A percentile compares a stretch with the other conserved stretches of the same genome.
These are phyloP conservation scores for Aplysina aerophoba DNA, from an alignment of 37 sponge, comb jelly and placozoan species.

Conservation along the genomic window DNA sequence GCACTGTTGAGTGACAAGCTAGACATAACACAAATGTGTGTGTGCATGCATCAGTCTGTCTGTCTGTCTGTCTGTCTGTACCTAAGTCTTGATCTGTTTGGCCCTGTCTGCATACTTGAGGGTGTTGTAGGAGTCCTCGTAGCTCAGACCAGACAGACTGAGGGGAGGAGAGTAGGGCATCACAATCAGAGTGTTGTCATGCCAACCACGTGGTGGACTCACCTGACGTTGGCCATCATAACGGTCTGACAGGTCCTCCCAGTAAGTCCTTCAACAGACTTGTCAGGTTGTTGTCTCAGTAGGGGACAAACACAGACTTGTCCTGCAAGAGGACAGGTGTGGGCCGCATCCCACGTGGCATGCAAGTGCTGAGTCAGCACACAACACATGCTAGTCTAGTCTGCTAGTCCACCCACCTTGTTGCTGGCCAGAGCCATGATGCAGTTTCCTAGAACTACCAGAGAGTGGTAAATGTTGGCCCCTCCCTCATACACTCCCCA, in stretches of 20 bases:
- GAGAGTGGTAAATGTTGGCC: constrained; percentile 96
- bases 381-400: background rate
- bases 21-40: no score
- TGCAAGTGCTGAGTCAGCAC: no score
- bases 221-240: constrained; percentile 95
- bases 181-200: constrained; percentile 8
- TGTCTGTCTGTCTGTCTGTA: no score
- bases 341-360: background rate
- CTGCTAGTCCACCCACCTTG: constrained; percentile 53
- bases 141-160: constrained; percentile 85
- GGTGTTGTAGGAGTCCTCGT: constrained; percentile 98
- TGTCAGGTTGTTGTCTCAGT: constrained; percentile 98
- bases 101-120: constrained; percentile 98
- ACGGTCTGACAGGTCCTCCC: constrained; percentile 94
- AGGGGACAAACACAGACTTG: constrained; percentile 80
- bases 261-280: constrained; percentile 96
- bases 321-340: constrained; percentile 25
- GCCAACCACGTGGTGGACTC: no score
- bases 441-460: constrained; percentile 96
- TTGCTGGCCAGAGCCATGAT: constrained; percentile 94
- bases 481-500: constrained; percentile 89
- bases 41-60: no score
- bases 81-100: constrained; percentile 88
- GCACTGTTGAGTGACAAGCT: no score
- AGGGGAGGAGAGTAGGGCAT: background rate